These are phyloP conservation scores for Morpho helenor DNA, from an alignment of 2,888 invertebrate species.

Conservation along the genomic window DNA sequence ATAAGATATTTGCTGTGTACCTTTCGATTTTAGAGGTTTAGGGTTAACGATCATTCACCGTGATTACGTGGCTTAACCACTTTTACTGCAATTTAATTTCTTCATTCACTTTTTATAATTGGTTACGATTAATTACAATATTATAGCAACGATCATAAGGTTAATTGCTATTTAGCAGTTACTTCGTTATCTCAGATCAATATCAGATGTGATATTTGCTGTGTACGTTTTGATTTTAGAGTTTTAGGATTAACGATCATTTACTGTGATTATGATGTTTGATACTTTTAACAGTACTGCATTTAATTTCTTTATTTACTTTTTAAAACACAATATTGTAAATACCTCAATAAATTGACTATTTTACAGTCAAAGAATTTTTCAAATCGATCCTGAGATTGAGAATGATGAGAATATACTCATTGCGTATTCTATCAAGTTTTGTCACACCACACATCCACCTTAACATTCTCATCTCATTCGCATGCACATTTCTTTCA, in stretches of 20 bases:
- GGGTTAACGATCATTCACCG: conserved; percentile 32
- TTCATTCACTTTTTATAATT: conserved; percentile 28
- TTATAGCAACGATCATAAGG: conserved; percentile 55
- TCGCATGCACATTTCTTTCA: too few relatives aligned
- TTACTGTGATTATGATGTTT: conserved; percentile 25
- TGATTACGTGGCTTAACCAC: background rate
- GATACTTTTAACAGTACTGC: background rate
- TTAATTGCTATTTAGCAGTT: conserved; percentile 71
- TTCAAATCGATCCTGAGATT: too few relatives aligned
- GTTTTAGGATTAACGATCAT: conserved; percentile 19
- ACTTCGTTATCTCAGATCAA: conserved; percentile 56
- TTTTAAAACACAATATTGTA: conserved; percentile 37
- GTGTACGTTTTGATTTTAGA: conserved; percentile 41
- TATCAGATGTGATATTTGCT: conserved; percentile 39
- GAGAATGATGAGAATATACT: too few relatives aligned
- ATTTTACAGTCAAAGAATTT: too few relatives aligned
- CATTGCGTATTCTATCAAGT: too few relatives aligned
- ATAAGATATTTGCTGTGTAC: conserved; percentile 48
- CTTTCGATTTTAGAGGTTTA: conserved; percentile 52
- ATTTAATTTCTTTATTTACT: conserved; percentile 29
- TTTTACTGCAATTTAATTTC: background rate
- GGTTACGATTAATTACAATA: conserved; percentile 76
- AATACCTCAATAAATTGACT: too few relatives aligned
- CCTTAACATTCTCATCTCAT: too few relatives aligned
- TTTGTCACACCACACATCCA: too few relatives aligned